Evolutionary conservation across 2,113 vertebrate genomes (phyloP), one percentile per base, ranked within the genome.

Genomic region (Eubucco bourcierii): DNA sequence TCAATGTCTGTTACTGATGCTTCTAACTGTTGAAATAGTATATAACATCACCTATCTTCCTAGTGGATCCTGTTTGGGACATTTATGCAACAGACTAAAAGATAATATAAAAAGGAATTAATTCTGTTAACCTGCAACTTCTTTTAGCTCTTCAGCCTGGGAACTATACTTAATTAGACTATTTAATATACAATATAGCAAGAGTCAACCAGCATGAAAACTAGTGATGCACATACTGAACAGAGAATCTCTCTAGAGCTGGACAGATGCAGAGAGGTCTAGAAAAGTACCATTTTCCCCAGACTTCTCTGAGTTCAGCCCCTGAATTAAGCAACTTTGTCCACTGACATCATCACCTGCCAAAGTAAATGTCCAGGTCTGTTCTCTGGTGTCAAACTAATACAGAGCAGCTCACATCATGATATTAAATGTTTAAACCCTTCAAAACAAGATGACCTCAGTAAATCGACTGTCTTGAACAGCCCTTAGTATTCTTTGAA

Each of bases 41-140:
- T 28, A 55, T 37, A 78, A 52, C 52, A 72, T 64, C 63, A 47
- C 33, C n/a, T 66, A 18, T 66, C 50, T 73, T 92, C 27, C 67
- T 81, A 28, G n/a, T 34, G 31, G 15, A 87, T 60, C 27, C 12
- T 66, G 8, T 20, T 47, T 76, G 24, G 68, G 80, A 47, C 28
- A 66, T 27, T 81, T 59, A 31, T 66, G 68, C 7, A 56, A 63
- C 19, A 90, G 44, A 61, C 86, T 88, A 66, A 93, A 90, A 84
- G 29, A 78, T 81, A 65, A 78, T 18, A 24, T 53, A 68, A 53
- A 29, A 80, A 75, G 19, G 80, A 90, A 88, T 70, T 6, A 29
- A 6, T 88, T 82, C 50, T 58, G 31, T 79, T 66, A 87, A 89
- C 24, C 6, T 39, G n/a, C 14, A 73, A 21, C 18, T 90, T 94